Base-by-base conservation (phyloP, 1,140 invertebrate species). In the Anagrus nilaparvatae region DNA sequence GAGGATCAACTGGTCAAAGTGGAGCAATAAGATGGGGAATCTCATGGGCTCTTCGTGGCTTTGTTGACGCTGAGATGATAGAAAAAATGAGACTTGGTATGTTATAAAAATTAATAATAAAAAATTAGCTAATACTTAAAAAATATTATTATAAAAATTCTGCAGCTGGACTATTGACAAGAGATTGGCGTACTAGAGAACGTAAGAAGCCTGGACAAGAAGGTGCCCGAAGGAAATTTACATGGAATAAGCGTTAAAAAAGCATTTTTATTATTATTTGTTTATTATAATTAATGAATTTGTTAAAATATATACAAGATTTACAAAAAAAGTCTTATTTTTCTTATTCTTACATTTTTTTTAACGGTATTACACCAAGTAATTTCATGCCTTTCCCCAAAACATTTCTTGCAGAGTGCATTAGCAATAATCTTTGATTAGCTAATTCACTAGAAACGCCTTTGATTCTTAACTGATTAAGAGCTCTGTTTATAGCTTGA, bases 201-300 rank as follows among this genome's bases (percentile, higher is more conserved):
- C 77, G 95, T 52, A 95, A 95, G 77, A 97, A 97, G 76, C 81
- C 81, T 31, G 95, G 93, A 30, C 89, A 94, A 70, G 77, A 78
- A 59, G 86, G 86, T 55, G 89, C 93, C 21, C 81, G 95, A 57
- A 84, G 79, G 56, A 94, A 91, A 62, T 90, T 80, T 55, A 94
- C 90, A 44, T 99, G 94, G 94, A 87, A 86, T 59, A 90, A 82
- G 58, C 77, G 86, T 71, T 90, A 82, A 77, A 47, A 31, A 33
- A 34, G 14, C 21, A 42, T 28, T 35, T 38, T 41, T 16, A 17
- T 20, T 20, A 20, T 14, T 14, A 32, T 43, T 13, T 38, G 14
- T 38, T 44, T 25, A 25, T 17, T 34, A 29, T 32, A 30, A 32
- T 45, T 63, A 32, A 30, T 1, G 28, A 16, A 6, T 10, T 39